These are phyloP conservation scores for Pseudocheirus occidentalis DNA, from an alignment of 2,797 vertebrate genomes.

Conservation along the genomic window DNA sequence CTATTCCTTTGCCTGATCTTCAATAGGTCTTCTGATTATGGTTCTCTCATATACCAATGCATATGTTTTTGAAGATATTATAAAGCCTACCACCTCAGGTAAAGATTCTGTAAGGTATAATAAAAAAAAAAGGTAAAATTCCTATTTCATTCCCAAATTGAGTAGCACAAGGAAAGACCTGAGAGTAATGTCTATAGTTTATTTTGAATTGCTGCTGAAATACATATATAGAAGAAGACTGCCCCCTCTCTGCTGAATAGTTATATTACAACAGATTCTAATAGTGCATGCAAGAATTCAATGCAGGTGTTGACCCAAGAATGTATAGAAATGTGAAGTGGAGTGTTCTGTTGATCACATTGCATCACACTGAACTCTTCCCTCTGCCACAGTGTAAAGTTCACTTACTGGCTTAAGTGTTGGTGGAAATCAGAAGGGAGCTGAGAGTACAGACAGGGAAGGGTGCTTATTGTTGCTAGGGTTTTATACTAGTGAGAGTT, in stretches of 20 bases:
- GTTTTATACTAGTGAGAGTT: too few relatives aligned
- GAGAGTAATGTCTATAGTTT: background rate
- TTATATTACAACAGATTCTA: background rate
- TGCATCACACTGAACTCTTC: conserved; percentile 17
- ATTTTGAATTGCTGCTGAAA: background rate
- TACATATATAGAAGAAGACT: background rate
- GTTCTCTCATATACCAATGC: background rate
- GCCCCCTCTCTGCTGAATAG: background rate
- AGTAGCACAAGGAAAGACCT: conserved; percentile 9
- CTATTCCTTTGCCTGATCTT: background rate
- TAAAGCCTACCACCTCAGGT: background rate
- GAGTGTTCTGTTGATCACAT: background rate
- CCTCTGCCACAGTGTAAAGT: background rate
- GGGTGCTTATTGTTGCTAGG: too few relatives aligned
- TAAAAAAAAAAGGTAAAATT: conserved; percentile 8
- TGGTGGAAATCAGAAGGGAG: too few relatives aligned
- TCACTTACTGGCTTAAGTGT: too few relatives aligned
- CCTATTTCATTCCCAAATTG: background rate
- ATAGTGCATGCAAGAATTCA: background rate
- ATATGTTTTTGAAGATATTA: background rate
- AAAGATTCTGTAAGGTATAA: background rate
- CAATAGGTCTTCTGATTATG: background rate
- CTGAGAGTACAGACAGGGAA: too few relatives aligned
- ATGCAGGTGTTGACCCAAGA: background rate
- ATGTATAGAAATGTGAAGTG: conserved; percentile 22